Evolutionary conservation across 2,113 vertebrate species (phyloP).

Genomic region (Chionodraco myersi): DNA sequence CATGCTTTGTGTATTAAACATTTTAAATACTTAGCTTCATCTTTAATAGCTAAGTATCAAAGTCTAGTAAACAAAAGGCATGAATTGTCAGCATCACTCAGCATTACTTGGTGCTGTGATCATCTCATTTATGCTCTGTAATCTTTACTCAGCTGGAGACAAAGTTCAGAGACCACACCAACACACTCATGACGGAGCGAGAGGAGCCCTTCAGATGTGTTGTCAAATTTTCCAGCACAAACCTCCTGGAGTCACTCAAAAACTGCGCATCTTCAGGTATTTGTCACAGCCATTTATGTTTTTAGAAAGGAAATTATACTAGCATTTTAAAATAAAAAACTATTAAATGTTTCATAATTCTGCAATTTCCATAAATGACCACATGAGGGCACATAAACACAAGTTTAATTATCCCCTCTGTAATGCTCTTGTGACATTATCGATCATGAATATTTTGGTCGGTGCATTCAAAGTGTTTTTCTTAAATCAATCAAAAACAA

Average conservation of each 20-base stretch:
- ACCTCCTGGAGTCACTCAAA: slow-evolving; percentile 91
- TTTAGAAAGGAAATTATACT: not conserved
- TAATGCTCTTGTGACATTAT: not conserved
- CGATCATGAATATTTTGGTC: not conserved
- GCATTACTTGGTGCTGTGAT: not conserved
- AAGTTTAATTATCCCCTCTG: not conserved
- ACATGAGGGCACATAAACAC: slow-evolving; percentile 52
- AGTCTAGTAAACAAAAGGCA: not conserved
- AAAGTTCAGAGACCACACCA: slow-evolving; percentile 83
- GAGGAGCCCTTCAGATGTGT: slow-evolving; percentile 88
- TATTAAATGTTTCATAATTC: not conserved
- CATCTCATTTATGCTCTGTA: not conserved
- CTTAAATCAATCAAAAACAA: not conserved
- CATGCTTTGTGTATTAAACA: not conserved
- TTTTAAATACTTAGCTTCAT: not conserved
- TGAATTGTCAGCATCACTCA: not conserved
- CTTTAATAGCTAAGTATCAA: not conserved
- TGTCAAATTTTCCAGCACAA: slow-evolving; percentile 90
- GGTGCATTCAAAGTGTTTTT: not conserved
- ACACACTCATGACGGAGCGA: slow-evolving; percentile 76
- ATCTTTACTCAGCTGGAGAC: slow-evolving; percentile 89
- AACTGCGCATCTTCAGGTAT: slow-evolving; percentile 88
- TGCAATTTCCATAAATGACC: slow-evolving; percentile 30
- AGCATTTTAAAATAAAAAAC: not conserved
- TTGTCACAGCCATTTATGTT: not conserved